Evolutionary conservation across 2,888 invertebrate species (phyloP).

Genomic region (Apamea anceps): DNA sequence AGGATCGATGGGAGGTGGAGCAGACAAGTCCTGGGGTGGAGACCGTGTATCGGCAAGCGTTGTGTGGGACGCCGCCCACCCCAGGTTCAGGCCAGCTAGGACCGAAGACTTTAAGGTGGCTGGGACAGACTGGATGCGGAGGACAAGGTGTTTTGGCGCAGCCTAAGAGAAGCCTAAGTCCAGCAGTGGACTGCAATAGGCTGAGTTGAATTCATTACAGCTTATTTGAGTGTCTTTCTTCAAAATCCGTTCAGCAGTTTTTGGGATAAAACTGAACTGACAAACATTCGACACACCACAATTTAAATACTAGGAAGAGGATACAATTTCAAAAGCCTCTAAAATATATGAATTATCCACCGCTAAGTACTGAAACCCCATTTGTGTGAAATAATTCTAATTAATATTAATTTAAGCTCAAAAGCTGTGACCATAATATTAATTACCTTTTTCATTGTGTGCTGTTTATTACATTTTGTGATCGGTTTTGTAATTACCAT

Average conservation of each 20-base stretch:
- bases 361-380: constrained; percentile 21
- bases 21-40: background rate
- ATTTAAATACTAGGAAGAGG: background rate
- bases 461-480: constrained; percentile 34
- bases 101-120: background rate
- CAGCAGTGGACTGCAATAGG: too few species aligned
- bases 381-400: constrained; percentile 36
- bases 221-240: too few species aligned
- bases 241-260: background rate
- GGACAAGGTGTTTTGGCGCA: background rate
- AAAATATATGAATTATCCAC: constrained; percentile 3
- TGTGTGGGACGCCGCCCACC: background rate
- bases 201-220: background rate
- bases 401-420: constrained; percentile 48
- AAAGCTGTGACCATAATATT: constrained; percentile 35
- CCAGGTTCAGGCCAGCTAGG: background rate
- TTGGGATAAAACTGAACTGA: background rate
- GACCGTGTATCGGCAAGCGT: background rate
- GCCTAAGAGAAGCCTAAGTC: too few species aligned
- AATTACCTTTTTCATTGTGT: constrained; percentile 30
- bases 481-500: constrained; percentile 33
- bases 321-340: background rate
- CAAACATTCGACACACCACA: background rate
- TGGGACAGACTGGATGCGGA: background rate
- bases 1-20: background rate